These are phyloP conservation scores for Leptodirus hochenwartii DNA, from an alignment of 2,888 invertebrate species.

Conservation along the genomic window DNA sequence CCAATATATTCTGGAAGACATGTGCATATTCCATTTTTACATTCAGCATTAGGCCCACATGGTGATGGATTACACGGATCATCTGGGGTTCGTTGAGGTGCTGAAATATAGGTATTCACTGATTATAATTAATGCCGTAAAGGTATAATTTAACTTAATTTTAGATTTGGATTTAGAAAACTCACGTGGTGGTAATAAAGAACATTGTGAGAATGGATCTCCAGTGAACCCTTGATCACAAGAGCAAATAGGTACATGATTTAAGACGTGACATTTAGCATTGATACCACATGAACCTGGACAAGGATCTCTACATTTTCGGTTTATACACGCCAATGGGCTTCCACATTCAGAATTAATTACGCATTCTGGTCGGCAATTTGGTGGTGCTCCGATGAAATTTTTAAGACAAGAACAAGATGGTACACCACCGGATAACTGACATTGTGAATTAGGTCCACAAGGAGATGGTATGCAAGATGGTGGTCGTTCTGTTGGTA, in stretches of 20 bases:
- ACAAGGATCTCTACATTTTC: slow-evolving; percentile 68
- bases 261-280: slow-evolving; percentile 58
- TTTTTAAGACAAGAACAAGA: slow-evolving; percentile 66
- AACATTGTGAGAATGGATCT: slow-evolving; percentile 65
- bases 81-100: slow-evolving; percentile 18
- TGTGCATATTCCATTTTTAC: slow-evolving; percentile 41
- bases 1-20: slow-evolving; percentile 44
- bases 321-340: slow-evolving; percentile 56
- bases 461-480: slow-evolving; percentile 70
- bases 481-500: slow-evolving; percentile 44
- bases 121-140: too few relatives aligned
- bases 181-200: slow-evolving; percentile 29
- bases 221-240: slow-evolving; percentile 58
- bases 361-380: slow-evolving; percentile 63
- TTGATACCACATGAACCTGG: slow-evolving; percentile 67
- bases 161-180: slow-evolving; percentile 34
- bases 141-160: too few relatives aligned
- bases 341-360: slow-evolving; percentile 64
- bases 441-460: slow-evolving; percentile 68
- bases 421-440: slow-evolving; percentile 50
- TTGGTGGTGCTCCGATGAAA: slow-evolving; percentile 61
- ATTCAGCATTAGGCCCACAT: slow-evolving; percentile 56
- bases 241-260: slow-evolving; percentile 66
- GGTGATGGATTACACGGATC: slow-evolving; percentile 54
- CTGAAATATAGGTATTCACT: too few relatives aligned